Base-by-base conservation (phyloP, 2,113 vertebrate species). In the Cygnus atratus region DNA sequence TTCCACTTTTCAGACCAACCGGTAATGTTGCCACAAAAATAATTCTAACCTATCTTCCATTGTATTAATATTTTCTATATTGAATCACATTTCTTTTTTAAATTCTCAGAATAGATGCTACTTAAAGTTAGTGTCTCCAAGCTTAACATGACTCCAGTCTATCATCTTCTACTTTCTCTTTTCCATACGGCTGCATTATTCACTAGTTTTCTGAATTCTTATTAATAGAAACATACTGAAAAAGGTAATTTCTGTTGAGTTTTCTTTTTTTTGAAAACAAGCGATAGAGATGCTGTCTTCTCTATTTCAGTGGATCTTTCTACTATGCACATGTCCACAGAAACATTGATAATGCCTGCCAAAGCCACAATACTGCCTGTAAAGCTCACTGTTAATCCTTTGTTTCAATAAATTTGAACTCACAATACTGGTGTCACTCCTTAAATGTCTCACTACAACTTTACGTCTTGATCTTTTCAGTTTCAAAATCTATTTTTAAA, bases 171-270 rank as follows among this genome's bases (percentile, higher is more conserved):
- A 6, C 4, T 74, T 43, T 9, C 24, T 59, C 68, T 28, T 80
- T 89, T 16, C n/a, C 19, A 31, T 24, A 48, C 71, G 73, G 24
- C 10, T 74, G 24, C 5, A 71, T 29, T 55, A 55, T 21, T 59
- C 26, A 68, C 28, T 50, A 79, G 43, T 10, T 44, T 83, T 39
- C 33, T 50, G 19, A 74, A 5, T 50, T 71, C 24, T 84, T 82
- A 55, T 3, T 4, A 48, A 71, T 35, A 28, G 35, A 52, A 71
- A 48, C 5, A 82, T 0, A 0, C 10, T 31, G 8, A 77, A 80
- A 86, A 8, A 76, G 11, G 35, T 3, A 70, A 33, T 37, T 54
- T 75, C 25, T 65, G 15, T 33, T 6, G 19, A 17, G 3, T 35
- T 25, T 52, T 52, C 12, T 52, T 52, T 52, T 24, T n/a, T n/a